These are phyloP conservation scores for Ctenosaura bakeri DNA, from an alignment of 2,797 vertebrate genomes.

Conservation along the genomic window DNA sequence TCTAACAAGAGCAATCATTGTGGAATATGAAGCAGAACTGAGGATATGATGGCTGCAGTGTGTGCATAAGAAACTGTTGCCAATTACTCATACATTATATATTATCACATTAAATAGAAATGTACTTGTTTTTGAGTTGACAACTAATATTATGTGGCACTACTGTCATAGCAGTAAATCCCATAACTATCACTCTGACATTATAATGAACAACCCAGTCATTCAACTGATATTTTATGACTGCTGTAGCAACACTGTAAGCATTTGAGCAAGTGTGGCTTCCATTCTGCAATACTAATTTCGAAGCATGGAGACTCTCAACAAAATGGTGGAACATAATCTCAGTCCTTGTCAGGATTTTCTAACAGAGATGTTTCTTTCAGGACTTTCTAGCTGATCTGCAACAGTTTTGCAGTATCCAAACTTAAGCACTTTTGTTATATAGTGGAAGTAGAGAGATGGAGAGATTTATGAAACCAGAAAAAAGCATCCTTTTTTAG, in stretches of 20 bases:
- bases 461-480: too few species aligned
- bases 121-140: conserved; percentile 23
- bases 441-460: too few species aligned
- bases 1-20: too few species aligned
- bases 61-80: not conserved
- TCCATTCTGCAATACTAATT: not conserved
- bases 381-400: too few species aligned
- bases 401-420: too few species aligned
- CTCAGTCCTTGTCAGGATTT: too few species aligned
- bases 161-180: conserved; percentile 29
- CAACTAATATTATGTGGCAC: conserved; percentile 40
- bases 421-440: too few species aligned
- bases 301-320: not conserved
- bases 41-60: too few species aligned
- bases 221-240: conserved; percentile 26
- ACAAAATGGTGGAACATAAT: not conserved
- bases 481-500: too few species aligned
- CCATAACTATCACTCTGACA: conserved; percentile 25
- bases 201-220: conserved; percentile 26
- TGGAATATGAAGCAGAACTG: too few species aligned
- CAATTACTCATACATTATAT: not conserved
- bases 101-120: conserved; percentile 26
- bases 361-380: too few species aligned
- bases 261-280: fast-evolving
- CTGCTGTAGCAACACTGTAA: conserved; percentile 18